Conservation (phyloP, 2,888 invertebrate species). For the Fissipunctia ypsillon region DNA sequence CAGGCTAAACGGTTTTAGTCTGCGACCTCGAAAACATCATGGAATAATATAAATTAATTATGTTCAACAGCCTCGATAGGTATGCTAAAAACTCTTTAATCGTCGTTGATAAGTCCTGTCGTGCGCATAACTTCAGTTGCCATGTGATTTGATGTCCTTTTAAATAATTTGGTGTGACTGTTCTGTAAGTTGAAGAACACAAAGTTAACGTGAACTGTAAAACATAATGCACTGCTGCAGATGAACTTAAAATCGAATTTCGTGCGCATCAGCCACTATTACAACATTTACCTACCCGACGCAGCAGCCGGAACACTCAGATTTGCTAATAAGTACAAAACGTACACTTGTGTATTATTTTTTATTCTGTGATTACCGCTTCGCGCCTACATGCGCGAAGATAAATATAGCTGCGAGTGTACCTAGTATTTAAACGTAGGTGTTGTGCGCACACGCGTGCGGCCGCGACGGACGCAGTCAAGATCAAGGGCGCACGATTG, state of each 20-base stretch:
- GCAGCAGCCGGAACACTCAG: slow-evolving; percentile 80
- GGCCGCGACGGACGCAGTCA: slow-evolving; percentile 90
- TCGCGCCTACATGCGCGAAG: slow-evolving; percentile 85
- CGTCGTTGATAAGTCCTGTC: slow-evolving; percentile 36
- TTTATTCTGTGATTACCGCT: slow-evolving; percentile 81
- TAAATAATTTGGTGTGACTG: background rate
- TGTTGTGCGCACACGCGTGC: slow-evolving; percentile 86
- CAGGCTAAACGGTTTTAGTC: slow-evolving; percentile 53
- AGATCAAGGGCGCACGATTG: slow-evolving; percentile 90
- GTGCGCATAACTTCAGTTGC: slow-evolving; percentile 10
- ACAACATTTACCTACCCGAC: slow-evolving; percentile 71
- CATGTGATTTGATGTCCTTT: background rate
- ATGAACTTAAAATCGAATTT: slow-evolving; percentile 62
- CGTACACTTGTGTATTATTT: slow-evolving; percentile 76
- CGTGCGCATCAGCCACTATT: slow-evolving; percentile 69
- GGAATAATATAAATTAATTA: slow-evolving; percentile 54
- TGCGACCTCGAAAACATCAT: slow-evolving; percentile 54
- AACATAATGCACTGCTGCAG: slow-evolving; percentile 37
- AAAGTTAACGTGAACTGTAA: slow-evolving; percentile 16
- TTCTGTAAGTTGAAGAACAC: slow-evolving; percentile 10
- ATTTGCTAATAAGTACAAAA: slow-evolving; percentile 80
- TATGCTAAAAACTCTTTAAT: slow-evolving; percentile 34
- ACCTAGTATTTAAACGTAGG: slow-evolving; percentile 79
- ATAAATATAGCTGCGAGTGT: slow-evolving; percentile 86
- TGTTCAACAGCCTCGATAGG: slow-evolving; percentile 38